Conservation (phyloP, 2,888 invertebrate species). For the Lordiphosa fenestrarum region DNA sequence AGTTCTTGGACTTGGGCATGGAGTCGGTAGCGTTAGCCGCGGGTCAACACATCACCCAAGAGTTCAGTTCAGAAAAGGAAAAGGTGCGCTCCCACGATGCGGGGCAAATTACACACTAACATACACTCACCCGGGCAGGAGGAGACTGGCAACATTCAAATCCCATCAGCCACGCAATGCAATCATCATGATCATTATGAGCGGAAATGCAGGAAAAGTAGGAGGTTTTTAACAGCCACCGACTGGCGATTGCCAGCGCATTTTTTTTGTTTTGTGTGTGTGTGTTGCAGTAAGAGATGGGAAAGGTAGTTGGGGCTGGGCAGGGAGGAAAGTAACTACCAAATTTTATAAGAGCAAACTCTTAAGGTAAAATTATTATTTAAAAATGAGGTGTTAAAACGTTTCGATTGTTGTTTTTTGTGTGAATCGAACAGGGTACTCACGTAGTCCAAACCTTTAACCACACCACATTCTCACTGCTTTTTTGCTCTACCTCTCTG, state of each 20-base stretch:
- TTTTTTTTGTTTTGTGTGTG: slow-evolving; percentile 29
- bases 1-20: slow-evolving; percentile 22
- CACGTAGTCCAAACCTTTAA: slow-evolving; percentile 5
- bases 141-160: slow-evolving; percentile 66
- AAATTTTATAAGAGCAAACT: no score
- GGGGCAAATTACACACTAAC: slow-evolving; percentile 54
- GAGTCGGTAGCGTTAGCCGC: slow-evolving; percentile 50
- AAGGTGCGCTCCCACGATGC: slow-evolving; percentile 70
- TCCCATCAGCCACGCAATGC: slow-evolving; percentile 75
- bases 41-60: slow-evolving; percentile 32
- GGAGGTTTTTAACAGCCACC: slow-evolving; percentile 75
- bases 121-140: background rate
- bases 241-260: slow-evolving; percentile 57
- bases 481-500: slow-evolving; percentile 26
- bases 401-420: background rate
- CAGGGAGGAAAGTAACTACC: no score
- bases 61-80: slow-evolving; percentile 45
- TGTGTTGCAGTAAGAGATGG: background rate
- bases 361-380: no score
- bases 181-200: slow-evolving; percentile 76
- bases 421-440: slow-evolving; percentile 13
- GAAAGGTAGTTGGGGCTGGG: background rate
- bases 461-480: slow-evolving; percentile 5
- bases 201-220: slow-evolving; percentile 75
- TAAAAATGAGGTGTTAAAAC: no score